phyloP scores from a whole-genome alignment of 2,113 vertebrate species.

The Carassius gibelio region DNA sequence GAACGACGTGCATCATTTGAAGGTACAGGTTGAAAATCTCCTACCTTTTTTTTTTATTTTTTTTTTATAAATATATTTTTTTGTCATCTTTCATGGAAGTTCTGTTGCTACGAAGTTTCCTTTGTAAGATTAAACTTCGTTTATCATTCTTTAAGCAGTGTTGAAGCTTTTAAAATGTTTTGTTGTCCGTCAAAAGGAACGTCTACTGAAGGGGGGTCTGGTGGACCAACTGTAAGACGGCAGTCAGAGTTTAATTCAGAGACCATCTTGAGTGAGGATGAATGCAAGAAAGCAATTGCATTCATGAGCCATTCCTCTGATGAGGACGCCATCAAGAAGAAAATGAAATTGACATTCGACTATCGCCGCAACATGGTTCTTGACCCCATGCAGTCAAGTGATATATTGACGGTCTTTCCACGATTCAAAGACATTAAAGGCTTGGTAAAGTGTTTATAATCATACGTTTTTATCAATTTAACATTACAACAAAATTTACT shows the following conservation, averaged over 20 bases:
- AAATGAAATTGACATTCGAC: too few species aligned
- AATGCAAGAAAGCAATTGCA: too few species aligned
- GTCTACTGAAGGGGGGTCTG: neutral
- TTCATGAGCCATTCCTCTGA: too few species aligned
- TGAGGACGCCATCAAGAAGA: too few species aligned
- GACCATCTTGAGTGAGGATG: too few species aligned
- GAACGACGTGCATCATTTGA: neutral
- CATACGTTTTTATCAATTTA: neutral
- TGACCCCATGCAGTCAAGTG: neutral
- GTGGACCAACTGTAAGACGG: neutral
- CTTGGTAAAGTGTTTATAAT: neutral
- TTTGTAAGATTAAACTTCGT: neutral
- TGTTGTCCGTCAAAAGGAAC: neutral
- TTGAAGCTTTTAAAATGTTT: neutral
- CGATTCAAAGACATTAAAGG: constrained; percentile 14
- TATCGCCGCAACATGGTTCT: neutral
- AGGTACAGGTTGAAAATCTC: neutral
- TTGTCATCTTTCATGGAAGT: too few species aligned
- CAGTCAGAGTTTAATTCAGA: neutral
- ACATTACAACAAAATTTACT: neutral
- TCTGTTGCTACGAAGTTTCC: neutral
- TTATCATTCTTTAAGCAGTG: too few species aligned
- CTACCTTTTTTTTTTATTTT: neutral
- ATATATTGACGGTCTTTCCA: neutral
- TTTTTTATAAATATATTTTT: too few species aligned